These are phyloP conservation scores for Xiphorhynchus elegans DNA, from an alignment of 2,113 vertebrate genomes.

Conservation along the genomic window DNA sequence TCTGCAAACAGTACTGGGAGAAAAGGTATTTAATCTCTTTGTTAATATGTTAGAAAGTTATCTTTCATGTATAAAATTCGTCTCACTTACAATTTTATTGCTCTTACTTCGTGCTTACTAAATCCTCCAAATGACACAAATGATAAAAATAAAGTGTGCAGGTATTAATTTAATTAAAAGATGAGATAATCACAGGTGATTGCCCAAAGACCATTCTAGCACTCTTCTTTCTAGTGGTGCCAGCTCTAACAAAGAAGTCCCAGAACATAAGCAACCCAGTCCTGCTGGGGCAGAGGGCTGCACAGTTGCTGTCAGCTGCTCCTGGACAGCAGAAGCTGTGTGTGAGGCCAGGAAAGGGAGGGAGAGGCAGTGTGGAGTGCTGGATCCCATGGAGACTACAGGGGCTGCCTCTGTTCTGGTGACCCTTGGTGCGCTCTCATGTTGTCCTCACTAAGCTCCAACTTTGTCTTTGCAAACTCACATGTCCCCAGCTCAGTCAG, in stretches of 20 bases:
- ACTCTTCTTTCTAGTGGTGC: background rate
- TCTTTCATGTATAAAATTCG: background rate
- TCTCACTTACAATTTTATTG: background rate
- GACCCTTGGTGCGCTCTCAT: accelerated
- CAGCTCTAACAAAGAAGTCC: background rate
- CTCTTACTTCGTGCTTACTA: background rate
- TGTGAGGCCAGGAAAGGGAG: accelerated
- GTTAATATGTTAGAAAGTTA: background rate
- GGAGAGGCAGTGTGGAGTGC: background rate
- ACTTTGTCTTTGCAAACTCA: background rate
- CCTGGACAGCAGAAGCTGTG: background rate
- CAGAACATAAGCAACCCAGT: background rate
- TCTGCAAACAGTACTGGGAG: background rate
- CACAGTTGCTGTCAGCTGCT: background rate
- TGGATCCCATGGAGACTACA: background rate
- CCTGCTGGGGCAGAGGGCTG: background rate
- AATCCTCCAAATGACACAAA: accelerated
- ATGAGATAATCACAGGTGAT: background rate
- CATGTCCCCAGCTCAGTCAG: accelerated
- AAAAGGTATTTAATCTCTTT: background rate
- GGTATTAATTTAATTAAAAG: background rate
- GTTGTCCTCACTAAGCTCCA: accelerated
- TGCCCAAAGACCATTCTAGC: background rate
- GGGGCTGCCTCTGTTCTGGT: background rate
- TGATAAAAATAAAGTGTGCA: background rate